Evolutionary conservation across 2,113 vertebrate species (phyloP).

Genomic region (Danio rerio): DNA sequence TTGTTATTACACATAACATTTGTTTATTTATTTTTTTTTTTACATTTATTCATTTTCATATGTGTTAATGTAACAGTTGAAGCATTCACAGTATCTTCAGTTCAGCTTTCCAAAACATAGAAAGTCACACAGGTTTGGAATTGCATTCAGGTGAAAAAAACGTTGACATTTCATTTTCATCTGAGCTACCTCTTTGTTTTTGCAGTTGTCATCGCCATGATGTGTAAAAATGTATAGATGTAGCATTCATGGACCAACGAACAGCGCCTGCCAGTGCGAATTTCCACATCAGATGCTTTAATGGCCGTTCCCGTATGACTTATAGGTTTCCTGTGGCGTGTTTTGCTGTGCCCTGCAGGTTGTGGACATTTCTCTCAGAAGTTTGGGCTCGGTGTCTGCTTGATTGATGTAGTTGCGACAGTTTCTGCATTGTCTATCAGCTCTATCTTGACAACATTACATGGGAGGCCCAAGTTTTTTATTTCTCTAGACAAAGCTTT

Average conservation of each 20-base stretch:
- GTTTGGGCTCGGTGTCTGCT: not conserved
- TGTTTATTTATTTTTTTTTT: no score
- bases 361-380: not conserved
- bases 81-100: not conserved
- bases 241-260: constrained; percentile 30
- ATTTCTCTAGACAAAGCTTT: not conserved
- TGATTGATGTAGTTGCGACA: not conserved
- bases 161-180: not conserved
- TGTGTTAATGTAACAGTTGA: no score
- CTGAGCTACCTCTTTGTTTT: not conserved
- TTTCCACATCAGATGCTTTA: constrained; percentile 36
- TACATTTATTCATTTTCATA: no score
- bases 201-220: constrained; percentile 3
- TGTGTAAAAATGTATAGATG: constrained; percentile 1
- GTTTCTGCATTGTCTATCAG: constrained; percentile 2
- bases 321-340: not conserved
- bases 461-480: not conserved
- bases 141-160: not conserved
- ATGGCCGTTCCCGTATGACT: constrained; percentile 28
- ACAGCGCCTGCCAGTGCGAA: not conserved
- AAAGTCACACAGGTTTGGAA: not conserved
- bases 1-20: no score
- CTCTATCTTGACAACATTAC: constrained; percentile 1
- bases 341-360: constrained; percentile 23
- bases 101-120: not conserved